phyloP scores from a whole-genome alignment of 1,140 invertebrate genomes.

The Penaeus chinensis region DNA sequence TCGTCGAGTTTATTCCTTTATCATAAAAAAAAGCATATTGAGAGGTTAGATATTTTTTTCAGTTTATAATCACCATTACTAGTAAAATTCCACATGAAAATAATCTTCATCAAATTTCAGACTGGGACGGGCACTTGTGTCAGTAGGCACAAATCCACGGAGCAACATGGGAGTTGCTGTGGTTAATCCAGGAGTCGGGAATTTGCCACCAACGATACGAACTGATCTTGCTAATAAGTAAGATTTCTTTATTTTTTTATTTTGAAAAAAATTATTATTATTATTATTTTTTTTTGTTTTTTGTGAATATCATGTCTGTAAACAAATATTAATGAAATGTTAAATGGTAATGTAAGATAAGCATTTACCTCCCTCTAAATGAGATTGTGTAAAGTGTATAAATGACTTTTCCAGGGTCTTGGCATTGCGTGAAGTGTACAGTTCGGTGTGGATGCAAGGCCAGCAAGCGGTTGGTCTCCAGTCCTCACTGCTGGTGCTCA shows the following conservation, averaged over 20 bases:
- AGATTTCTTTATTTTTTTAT: not conserved
- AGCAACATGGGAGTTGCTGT: slow-evolving; percentile 75
- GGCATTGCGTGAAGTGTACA: slow-evolving; percentile 74
- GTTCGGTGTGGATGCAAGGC: slow-evolving; percentile 73
- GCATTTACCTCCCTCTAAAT: too few relatives aligned
- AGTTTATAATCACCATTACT: too few relatives aligned
- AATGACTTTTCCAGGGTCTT: slow-evolving; percentile 68
- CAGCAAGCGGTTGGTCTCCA: slow-evolving; percentile 73
- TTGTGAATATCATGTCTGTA: not conserved
- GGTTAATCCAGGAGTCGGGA: slow-evolving; percentile 75
- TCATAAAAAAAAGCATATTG: too few relatives aligned
- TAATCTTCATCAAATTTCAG: slow-evolving; percentile 65
- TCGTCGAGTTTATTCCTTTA: too few relatives aligned
- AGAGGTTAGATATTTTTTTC: too few relatives aligned
- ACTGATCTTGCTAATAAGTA: slow-evolving; percentile 78
- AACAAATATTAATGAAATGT: too few relatives aligned
- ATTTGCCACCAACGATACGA: slow-evolving; percentile 74
- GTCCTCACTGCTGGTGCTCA: slow-evolving; percentile 71
- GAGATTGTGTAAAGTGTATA: too few relatives aligned
- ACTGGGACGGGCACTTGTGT: slow-evolving; percentile 74
- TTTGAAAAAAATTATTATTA: slow-evolving; percentile 23
- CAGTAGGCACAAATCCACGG: slow-evolving; percentile 75
- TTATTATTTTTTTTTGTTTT: not conserved
- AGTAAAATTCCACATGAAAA: too few relatives aligned
- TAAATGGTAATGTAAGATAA: too few relatives aligned